Base-by-base conservation (phyloP, 2,113 vertebrate species). In the Falcunculus frontatus region DNA sequence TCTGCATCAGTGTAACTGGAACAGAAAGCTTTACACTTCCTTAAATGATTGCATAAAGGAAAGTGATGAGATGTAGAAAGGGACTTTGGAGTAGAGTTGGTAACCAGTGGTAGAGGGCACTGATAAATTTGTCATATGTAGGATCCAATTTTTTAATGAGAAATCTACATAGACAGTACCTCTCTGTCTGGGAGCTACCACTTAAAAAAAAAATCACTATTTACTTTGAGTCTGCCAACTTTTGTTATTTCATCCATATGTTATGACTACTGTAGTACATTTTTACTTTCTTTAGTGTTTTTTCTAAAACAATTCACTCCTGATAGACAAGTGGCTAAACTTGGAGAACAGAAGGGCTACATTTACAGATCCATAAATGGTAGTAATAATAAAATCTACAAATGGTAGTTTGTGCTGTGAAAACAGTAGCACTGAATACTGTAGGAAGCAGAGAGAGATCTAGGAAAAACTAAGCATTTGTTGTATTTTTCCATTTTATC, bases 401-500 rank as follows among this genome's bases (percentile, higher is more conserved):
- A 83, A 83, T 67, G 49, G 15, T 39, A 56, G 16, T 49, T 55
- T 33, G 13, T 81, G 64, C 39, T 57, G 21, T 90, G 82, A 73
- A 65, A 88, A 65, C 44, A 55, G 46, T 47, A 77, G 17, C 67
- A 53, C 17, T 82, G 60, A 74, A 56, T 59, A 52, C 25, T 73
- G 57, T 20, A 80, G 32, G 19, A 95, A 95, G 46, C 52, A 73
- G 25, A 42, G 70, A 35, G 29, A 70, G 25, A 68, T 64, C 76
- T 90, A 75, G 57, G 41, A 86, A 94, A 87, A 97, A 41, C n/a
- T 87, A 86, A 86, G 42, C 8, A 72, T 86, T 94, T 94, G 68
- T 95, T 94, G 49, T 83, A 44, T 96, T 95, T 94, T 86, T 97
- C 63, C 55, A 72, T 89, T 96, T 96, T 96, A 84, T 96, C 94